phyloP scores from a whole-genome alignment of 2,113 vertebrate species.

The Engraulis encrasicolus region DNA sequence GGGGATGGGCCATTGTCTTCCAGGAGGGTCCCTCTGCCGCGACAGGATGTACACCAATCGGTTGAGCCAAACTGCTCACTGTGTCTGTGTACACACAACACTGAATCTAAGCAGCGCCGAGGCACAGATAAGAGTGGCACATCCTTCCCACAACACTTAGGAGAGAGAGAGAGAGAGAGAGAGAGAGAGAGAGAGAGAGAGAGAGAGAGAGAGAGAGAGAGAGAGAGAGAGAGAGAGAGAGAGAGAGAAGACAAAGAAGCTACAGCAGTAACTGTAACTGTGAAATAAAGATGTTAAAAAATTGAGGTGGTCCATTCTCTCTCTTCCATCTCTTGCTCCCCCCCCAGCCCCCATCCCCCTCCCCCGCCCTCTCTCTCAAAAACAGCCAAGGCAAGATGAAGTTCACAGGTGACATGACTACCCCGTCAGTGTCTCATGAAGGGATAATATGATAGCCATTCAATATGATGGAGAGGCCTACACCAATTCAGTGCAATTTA shows the following conservation, averaged over 20 bases:
- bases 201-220: no score
- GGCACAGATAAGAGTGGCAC: conserved; percentile 62
- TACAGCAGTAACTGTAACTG: conserved; percentile 6
- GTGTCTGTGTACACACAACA: conserved; percentile 63
- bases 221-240: no score
- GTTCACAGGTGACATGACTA: no score
- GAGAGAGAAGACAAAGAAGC: conserved; percentile 18
- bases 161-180: no score
- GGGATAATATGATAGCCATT: no score
- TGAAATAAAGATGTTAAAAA: conserved; percentile 32
- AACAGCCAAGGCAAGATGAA: no score
- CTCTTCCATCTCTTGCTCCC: neutral
- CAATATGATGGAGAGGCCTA: no score
- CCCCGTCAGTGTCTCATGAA: no score
- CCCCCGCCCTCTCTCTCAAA: no score
- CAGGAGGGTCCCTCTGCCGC: conserved; percentile 36
- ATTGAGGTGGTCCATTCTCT: neutral
- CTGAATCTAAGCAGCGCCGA: conserved; percentile 56
- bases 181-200: no score
- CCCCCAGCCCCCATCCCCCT: no score
- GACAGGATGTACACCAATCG: conserved; percentile 66
- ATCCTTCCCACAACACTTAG: conserved; percentile 58
- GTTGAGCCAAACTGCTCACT: conserved; percentile 70
- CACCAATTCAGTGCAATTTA: no score
- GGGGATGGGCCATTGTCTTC: conserved; percentile 57